Percentiles rank a stretch among this genome's conserved stretches.
Conservation (phyloP, 2,797 vertebrate species). For the Heterohyrax brucei region DNA sequence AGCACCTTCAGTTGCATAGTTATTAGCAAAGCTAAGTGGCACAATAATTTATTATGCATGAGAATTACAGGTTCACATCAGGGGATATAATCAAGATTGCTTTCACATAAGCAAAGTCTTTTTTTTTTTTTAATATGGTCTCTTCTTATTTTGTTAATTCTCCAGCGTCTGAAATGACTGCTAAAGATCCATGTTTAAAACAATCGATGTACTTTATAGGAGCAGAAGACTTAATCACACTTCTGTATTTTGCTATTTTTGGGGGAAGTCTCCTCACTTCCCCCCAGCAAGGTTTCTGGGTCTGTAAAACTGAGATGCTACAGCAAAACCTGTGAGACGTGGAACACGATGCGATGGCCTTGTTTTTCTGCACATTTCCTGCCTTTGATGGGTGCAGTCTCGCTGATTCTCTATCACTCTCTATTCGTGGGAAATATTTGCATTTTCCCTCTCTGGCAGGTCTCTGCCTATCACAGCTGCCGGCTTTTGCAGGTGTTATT, state of each 20-base stretch:
- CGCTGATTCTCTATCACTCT: not conserved
- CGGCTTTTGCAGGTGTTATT: not conserved
- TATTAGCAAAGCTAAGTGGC: not conserved
- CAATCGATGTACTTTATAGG: not conserved
- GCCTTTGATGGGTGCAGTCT: not conserved
- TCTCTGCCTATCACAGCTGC: not conserved
- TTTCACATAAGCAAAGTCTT: not conserved
- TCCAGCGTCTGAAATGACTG: not conserved
- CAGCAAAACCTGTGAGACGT: not conserved
- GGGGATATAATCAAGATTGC: not conserved
- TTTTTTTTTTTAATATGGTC: not conserved
- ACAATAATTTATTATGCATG: no score
- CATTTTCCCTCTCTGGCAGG: not conserved
- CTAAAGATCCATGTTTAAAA: not conserved
- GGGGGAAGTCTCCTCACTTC: not conserved
- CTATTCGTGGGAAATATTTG: not conserved
- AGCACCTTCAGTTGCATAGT: not conserved
- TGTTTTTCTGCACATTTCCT: not conserved
- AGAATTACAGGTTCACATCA: not conserved
- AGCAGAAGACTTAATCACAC: not conserved
- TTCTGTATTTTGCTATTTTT: not conserved
- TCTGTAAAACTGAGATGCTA: not conserved
- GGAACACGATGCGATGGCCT: not conserved
- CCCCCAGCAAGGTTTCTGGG: not conserved
- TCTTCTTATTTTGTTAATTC: slow-evolving; percentile 16